These are phyloP conservation scores for Drosophila tanythrix DNA, from an alignment of 2,888 invertebrate genomes.

Conservation along the genomic window DNA sequence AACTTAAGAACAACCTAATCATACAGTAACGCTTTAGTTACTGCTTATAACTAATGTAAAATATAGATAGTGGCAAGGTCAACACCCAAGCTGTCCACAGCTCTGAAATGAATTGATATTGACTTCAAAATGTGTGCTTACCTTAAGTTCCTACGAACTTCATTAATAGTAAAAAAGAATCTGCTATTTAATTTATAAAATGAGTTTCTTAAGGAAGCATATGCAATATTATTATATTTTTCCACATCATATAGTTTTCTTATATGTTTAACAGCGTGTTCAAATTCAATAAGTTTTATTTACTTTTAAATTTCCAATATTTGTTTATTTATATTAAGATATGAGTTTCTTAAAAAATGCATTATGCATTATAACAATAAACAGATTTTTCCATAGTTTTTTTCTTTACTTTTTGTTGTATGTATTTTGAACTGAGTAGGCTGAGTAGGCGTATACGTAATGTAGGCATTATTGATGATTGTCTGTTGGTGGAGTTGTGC, in stretches of 20 bases:
- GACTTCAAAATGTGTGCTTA: not conserved
- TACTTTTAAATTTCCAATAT: not conserved
- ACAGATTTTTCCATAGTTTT: not conserved
- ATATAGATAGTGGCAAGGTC: not conserved
- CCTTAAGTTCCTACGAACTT: not conserved
- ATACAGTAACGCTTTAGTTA: not conserved
- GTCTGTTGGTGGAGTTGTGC: constrained; percentile 23
- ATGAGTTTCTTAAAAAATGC: not conserved
- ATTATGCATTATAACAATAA: not conserved
- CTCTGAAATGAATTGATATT: not conserved
- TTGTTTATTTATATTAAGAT: not conserved
- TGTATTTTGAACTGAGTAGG: not conserved
- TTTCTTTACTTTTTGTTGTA: not conserved
- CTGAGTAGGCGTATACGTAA: constrained; percentile 51
- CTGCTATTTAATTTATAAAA: not conserved
- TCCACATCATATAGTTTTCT: not conserved
- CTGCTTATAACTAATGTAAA: not conserved
- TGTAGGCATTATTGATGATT: constrained; percentile 14
- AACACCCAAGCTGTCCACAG: not conserved
- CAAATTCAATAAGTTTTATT: not conserved
- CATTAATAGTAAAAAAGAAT: not conserved
- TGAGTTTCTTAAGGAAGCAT: not conserved
- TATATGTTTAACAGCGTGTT: not conserved
- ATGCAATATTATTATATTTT: too few species aligned
- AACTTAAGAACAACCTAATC: not conserved